phyloP scores from a whole-genome alignment of 53 echinoderm and acorn worm genomes.

The Arbacia lixula region DNA sequence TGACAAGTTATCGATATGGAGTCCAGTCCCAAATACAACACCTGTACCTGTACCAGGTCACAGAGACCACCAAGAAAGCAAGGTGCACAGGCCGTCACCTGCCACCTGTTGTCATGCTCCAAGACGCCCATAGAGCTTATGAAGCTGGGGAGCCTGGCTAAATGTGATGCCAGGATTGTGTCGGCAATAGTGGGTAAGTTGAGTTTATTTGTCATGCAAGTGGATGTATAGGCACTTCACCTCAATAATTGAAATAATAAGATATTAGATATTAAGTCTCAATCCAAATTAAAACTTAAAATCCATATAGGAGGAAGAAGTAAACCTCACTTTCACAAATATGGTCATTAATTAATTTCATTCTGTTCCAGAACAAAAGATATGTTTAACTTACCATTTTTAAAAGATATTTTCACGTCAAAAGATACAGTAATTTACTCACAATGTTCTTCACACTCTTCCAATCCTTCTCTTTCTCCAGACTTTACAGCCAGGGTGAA shows the following conservation, averaged over 20 bases:
- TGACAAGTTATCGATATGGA: too few species aligned
- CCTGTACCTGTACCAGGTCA: neutral
- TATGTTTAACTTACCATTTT: too few species aligned
- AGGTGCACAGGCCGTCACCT: neutral
- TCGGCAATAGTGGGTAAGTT: conserved; percentile 6
- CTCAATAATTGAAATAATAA: neutral
- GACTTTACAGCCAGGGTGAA: neutral
- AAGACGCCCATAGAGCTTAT: neutral
- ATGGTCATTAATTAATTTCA: too few species aligned
- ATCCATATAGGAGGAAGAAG: too few species aligned
- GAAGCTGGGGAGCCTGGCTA: neutral
- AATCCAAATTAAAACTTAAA: neutral
- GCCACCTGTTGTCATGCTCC: conserved; percentile 4
- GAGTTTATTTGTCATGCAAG: neutral
- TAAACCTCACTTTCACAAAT: too few species aligned
- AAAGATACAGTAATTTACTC: too few species aligned
- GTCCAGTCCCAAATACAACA: too few species aligned
- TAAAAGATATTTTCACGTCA: too few species aligned
- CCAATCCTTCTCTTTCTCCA: neutral
- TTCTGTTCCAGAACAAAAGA: too few species aligned
- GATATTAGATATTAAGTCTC: neutral
- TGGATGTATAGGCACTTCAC: conserved; percentile 1
- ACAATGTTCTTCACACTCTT: neutral
- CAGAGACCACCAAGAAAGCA: neutral
- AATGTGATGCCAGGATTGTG: neutral